Percentiles rank a stretch among this genome's conserved stretches.
Conservation (phyloP, 1,140 invertebrate genomes). For the Drosophila arizonae region DNA sequence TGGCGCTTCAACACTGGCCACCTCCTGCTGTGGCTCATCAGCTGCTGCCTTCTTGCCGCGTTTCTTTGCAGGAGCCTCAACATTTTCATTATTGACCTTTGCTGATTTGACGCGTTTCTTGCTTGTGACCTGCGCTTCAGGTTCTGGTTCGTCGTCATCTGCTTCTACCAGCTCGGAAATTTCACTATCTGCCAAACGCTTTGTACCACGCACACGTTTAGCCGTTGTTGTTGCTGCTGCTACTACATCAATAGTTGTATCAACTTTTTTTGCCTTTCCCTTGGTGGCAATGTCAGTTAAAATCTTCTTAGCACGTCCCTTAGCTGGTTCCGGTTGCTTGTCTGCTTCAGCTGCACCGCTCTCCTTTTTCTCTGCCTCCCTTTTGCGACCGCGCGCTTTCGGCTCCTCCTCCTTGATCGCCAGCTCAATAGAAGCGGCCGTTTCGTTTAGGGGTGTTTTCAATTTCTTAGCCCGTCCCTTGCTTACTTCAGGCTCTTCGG, state of each 20-base stretch:
- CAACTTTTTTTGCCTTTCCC: slow-evolving; percentile 17
- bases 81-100: slow-evolving; percentile 20
- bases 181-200: slow-evolving; percentile 43
- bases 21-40: slow-evolving; percentile 9
- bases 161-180: slow-evolving; percentile 35
- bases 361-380: slow-evolving; percentile 15
- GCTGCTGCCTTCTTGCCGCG: slow-evolving; percentile 22
- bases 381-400: slow-evolving; percentile 72
- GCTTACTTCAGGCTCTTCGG: slow-evolving; percentile 14
- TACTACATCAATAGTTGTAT: background rate
- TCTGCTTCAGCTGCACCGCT: background rate
- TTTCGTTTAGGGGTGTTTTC: slow-evolving; percentile 13
- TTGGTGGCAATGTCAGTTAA: slow-evolving; percentile 20
- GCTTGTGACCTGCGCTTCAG: background rate
- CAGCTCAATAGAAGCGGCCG: background rate
- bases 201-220: slow-evolving; percentile 29
- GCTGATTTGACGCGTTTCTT: slow-evolving; percentile 40
- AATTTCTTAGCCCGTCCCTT: slow-evolving; percentile 29
- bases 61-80: slow-evolving; percentile 26
- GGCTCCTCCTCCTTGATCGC: slow-evolving; percentile 7
- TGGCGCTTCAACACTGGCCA: background rate
- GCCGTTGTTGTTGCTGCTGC: background rate
- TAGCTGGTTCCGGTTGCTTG: slow-evolving; percentile 11
- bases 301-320: slow-evolving; percentile 36
- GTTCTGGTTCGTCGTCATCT: slow-evolving; percentile 9